Conservation (phyloP, 1,140 invertebrate species). For the Pseudoatta argentina region DNA sequence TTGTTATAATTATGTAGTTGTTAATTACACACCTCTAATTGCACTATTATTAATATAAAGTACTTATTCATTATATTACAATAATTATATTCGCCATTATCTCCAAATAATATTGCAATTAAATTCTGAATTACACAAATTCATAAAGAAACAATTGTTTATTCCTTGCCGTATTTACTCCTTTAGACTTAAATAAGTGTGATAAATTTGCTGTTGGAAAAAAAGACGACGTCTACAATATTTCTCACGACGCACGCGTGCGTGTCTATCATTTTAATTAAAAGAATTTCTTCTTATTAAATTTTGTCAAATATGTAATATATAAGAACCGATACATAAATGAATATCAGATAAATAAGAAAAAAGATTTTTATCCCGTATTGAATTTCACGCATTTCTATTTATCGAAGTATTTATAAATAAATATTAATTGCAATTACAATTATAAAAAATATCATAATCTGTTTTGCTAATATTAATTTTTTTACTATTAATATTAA, state of each 20-base stretch:
- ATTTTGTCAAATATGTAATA: background rate
- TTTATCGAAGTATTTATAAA: background rate
- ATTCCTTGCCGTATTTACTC: background rate
- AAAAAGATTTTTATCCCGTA: background rate
- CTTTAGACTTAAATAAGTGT: background rate
- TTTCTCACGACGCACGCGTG: background rate
- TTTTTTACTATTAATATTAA: background rate
- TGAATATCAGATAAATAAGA: background rate
- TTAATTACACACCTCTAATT: slow-evolving; percentile 31
- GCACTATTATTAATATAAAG: background rate
- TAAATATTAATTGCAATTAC: background rate
- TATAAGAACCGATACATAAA: background rate
- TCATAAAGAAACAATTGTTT: background rate
- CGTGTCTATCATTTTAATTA: background rate
- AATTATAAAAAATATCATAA: background rate
- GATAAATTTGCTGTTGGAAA: background rate
- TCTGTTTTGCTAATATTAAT: background rate
- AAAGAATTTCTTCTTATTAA: background rate
- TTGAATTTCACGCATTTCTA: background rate
- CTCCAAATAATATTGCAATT: slow-evolving; percentile 10
- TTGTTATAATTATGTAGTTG: slow-evolving; percentile 7
- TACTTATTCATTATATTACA: background rate
- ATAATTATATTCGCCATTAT: slow-evolving; percentile 44
- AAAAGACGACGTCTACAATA: background rate
- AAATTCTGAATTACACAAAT: slow-evolving; percentile 4